phyloP scores from a whole-genome alignment of 2,113 vertebrate genomes.

The Notothenia coriiceps region DNA sequence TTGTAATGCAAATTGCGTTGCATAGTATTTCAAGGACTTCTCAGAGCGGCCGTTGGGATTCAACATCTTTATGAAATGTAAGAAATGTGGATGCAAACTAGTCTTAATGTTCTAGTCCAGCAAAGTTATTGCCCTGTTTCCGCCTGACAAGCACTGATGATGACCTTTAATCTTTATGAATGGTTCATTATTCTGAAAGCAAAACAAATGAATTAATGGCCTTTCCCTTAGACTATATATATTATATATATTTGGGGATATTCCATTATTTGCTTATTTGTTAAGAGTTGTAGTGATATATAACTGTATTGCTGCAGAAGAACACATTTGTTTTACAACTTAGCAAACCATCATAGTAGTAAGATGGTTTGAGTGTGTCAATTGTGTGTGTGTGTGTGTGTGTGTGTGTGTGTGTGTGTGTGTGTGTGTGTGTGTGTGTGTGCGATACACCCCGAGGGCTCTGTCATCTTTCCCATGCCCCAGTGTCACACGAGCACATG shows the following conservation, averaged over 20 bases:
- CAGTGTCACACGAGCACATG: slow-evolving; percentile 56
- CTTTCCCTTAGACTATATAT: neutral
- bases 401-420: no score
- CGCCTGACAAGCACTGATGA: no score
- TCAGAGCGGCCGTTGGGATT: neutral
- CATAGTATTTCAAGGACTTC: neutral
- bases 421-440: slow-evolving; percentile 1
- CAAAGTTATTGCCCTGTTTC: no score
- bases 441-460: slow-evolving; percentile 26
- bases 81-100: neutral
- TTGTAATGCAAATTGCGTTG: neutral
- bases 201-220: neutral
- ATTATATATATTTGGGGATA: neutral
- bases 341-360: neutral
- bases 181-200: neutral
- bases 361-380: neutral
- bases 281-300: neutral
- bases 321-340: slow-evolving; percentile 1
- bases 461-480: slow-evolving; percentile 76
- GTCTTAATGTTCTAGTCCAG: neutral
- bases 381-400: slow-evolving; percentile 1
- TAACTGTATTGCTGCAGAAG: neutral
- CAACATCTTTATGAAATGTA: neutral
- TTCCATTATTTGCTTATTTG: neutral
- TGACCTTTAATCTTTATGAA: neutral